These are phyloP conservation scores for Capricornis sumatraensis DNA, from an alignment of 2,113 vertebrate species.

Conservation along the genomic window DNA sequence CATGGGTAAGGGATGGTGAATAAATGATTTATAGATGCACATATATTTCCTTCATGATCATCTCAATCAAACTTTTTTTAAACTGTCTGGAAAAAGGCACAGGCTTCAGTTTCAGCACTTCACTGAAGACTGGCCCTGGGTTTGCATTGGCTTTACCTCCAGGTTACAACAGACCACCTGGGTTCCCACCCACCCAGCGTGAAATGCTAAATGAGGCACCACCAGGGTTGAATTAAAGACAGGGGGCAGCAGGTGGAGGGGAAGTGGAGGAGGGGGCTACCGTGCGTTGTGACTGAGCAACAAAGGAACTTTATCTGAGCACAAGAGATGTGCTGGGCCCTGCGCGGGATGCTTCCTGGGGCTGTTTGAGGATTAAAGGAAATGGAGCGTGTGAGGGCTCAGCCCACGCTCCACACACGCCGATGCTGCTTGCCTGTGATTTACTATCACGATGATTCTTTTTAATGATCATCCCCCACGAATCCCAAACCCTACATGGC, in stretches of 20 bases:
- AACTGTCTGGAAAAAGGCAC: background rate
- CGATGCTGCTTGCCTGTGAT: background rate
- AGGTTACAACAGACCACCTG: background rate
- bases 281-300: rapidly evolving
- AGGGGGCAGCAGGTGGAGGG: background rate
- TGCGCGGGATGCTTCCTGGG: background rate
- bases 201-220: background rate
- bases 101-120: background rate
- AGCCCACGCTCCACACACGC: background rate
- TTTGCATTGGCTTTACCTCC: background rate
- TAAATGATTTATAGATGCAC: background rate
- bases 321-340: too few species aligned
- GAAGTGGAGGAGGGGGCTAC: background rate
- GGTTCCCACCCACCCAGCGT: background rate
- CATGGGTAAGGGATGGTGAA: background rate
- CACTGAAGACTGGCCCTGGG: too few species aligned
- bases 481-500: background rate
- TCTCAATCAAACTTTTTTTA: background rate
- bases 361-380: background rate
- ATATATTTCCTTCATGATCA: background rate
- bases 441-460: background rate
- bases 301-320: background rate
- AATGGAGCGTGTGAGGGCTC: background rate
- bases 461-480: background rate
- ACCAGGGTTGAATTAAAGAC: background rate